These are phyloP conservation scores for Henicopernis longicauda DNA, from an alignment of 2,113 vertebrate species.

Conservation along the genomic window DNA sequence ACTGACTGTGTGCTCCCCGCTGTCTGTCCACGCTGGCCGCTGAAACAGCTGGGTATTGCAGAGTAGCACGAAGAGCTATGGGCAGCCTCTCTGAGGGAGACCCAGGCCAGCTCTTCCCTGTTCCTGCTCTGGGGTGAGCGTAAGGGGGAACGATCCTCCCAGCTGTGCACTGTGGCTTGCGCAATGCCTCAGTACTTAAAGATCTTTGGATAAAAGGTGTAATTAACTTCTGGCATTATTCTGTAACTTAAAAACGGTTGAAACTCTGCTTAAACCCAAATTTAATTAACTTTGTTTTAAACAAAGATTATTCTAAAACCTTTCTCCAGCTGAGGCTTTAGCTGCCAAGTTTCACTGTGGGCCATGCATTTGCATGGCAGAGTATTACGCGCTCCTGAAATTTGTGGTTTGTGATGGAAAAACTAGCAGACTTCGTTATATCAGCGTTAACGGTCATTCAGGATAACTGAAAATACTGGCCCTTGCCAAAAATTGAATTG, in stretches of 20 bases:
- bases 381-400: background rate
- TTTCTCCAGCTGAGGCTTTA: background rate
- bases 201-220: background rate
- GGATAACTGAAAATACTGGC: background rate
- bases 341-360: background rate
- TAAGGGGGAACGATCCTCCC: background rate
- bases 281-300: conserved; percentile 67
- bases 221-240: background rate
- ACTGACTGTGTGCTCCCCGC: background rate
- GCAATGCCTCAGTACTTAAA: background rate
- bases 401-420: background rate
- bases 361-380: background rate
- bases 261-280: background rate
- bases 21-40: background rate
- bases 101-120: background rate
- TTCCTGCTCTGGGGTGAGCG: background rate
- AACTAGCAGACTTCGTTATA: background rate
- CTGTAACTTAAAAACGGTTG: background rate
- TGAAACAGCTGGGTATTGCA: background rate
- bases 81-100: background rate
- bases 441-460: background rate
- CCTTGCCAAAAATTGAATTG: background rate
- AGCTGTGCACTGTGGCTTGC: fast-evolving
- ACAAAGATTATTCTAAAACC: conserved; percentile 62
- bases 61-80: fast-evolving